These are phyloP conservation scores for Anguilla megastoma DNA, from an alignment of 2,797 vertebrate species.

Conservation along the genomic window DNA sequence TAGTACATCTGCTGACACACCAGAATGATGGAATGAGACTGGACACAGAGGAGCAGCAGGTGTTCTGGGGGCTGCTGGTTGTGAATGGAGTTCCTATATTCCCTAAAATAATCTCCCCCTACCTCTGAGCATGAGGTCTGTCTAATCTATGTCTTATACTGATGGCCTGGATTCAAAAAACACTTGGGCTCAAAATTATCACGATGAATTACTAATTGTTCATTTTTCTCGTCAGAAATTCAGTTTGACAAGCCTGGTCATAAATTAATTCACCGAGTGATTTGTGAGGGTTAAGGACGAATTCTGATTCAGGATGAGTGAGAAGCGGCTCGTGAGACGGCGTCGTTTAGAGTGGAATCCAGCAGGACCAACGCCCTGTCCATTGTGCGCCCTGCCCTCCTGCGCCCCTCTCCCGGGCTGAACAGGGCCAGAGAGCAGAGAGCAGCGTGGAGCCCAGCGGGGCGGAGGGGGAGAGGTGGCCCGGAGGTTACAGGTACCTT, in stretches of 20 bases:
- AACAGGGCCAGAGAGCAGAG: not conserved
- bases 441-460: constrained; percentile 72
- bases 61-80: not conserved
- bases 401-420: not conserved
- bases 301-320: not conserved
- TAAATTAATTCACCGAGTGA: not conserved
- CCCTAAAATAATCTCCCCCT: not conserved
- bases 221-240: not conserved
- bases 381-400: not conserved
- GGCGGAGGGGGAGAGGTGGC: constrained; percentile 58
- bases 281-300: not conserved
- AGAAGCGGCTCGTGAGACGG: not conserved
- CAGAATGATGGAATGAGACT: not conserved
- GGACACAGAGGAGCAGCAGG: not conserved
- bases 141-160: not conserved
- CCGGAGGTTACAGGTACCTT: constrained; percentile 79
- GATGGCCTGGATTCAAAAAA: not conserved
- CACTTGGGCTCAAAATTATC: not conserved
- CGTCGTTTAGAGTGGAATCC: not conserved
- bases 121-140: not conserved
- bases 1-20: not conserved
- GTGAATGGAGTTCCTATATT: not conserved
- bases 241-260: not conserved
- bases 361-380: not conserved
- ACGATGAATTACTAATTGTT: not conserved